Evolutionary conservation across 2,797 vertebrate genomes (phyloP).

Genomic region (Melanotaenia maccullochi): DNA sequence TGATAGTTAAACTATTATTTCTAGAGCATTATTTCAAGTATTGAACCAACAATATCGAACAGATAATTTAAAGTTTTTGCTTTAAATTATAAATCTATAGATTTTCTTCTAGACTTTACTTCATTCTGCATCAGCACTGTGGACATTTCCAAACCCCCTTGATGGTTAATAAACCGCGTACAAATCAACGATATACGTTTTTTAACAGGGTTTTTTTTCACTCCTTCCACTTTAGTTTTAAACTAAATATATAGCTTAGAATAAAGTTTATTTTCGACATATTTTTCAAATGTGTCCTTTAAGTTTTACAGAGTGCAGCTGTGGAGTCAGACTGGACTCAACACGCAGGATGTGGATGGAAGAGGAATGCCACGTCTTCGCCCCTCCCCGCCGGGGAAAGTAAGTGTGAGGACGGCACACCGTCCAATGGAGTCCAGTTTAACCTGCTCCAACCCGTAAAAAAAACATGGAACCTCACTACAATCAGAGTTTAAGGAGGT

Average conservation of each 20-base stretch:
- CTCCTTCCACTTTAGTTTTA: neutral
- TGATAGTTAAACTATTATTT: neutral
- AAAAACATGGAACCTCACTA: constrained; percentile 8
- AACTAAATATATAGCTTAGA: neutral
- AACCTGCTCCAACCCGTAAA: constrained; percentile 35
- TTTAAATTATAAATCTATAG: neutral
- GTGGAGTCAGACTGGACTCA: constrained; percentile 30
- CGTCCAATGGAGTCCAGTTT: constrained; percentile 44
- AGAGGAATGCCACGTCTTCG: constrained; percentile 84
- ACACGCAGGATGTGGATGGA: constrained; percentile 52
- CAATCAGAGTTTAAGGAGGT: neutral
- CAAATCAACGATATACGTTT: neutral
- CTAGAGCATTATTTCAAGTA: neutral
- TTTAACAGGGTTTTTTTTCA: neutral
- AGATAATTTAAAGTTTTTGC: no score
- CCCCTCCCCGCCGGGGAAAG: constrained; percentile 70
- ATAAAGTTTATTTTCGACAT: neutral
- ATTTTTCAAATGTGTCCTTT: no score
- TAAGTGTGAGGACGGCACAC: constrained; percentile 18
- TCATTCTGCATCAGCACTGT: neutral
- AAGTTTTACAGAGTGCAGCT: neutral
- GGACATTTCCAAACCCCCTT: neutral
- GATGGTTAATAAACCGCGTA: neutral
- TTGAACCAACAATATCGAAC: neutral
- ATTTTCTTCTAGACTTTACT: neutral